These are phyloP conservation scores for Cephus pulcher DNA, from an alignment of 2,888 invertebrate genomes.

Conservation along the genomic window DNA sequence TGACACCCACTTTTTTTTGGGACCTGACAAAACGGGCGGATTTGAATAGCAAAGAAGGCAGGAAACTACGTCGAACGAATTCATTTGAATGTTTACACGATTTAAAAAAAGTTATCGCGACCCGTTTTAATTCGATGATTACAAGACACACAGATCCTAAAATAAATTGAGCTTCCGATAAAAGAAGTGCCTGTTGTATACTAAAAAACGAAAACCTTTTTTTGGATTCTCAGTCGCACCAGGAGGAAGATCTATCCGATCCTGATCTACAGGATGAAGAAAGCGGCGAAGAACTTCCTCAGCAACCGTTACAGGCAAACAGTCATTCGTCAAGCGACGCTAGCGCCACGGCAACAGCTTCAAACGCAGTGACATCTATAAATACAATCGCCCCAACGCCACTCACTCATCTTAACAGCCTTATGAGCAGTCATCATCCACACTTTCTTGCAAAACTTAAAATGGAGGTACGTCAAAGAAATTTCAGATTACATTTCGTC, in stretches of 20 bases:
- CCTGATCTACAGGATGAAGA: conserved; percentile 70
- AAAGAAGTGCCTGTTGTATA: background rate
- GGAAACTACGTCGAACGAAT: conserved; percentile 26
- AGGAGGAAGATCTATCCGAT: conserved; percentile 71
- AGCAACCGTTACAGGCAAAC: conserved; percentile 56
- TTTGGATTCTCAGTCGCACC: conserved; percentile 69
- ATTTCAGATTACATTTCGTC: background rate
- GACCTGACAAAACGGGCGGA: background rate
- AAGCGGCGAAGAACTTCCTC: conserved; percentile 66
- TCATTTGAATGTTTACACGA: conserved; percentile 36
- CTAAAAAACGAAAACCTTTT: background rate
- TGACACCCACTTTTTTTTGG: too few species aligned
- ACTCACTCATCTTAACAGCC: conserved; percentile 66
- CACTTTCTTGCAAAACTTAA: conserved; percentile 67
- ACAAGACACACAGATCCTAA: background rate
- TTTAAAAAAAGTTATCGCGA: background rate
- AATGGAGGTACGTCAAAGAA: conserved; percentile 53
- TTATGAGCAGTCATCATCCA: conserved; percentile 71
- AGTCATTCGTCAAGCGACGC: conserved; percentile 51
- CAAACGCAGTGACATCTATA: conserved; percentile 34
- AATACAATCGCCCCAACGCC: conserved; percentile 61
- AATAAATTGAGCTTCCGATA: background rate
- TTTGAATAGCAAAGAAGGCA: conserved; percentile 34
- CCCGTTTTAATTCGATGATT: too few species aligned
- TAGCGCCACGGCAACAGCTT: conserved; percentile 28